Conservation (phyloP, 2,113 vertebrate species). For the Embiotoca jacksoni region DNA sequence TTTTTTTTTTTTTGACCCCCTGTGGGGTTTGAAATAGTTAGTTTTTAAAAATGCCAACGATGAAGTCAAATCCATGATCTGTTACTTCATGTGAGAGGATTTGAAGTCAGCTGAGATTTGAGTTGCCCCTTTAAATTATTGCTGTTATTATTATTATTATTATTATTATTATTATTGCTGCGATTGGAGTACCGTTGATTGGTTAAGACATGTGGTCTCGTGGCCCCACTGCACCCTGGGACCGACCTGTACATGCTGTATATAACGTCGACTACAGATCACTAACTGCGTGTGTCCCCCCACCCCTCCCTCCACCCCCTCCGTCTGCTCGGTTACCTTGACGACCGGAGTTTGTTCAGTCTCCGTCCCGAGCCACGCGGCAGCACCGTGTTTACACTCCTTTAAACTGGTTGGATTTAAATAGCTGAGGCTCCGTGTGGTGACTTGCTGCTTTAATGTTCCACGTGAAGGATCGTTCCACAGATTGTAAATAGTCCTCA, state of each 20-base stretch:
- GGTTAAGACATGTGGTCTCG: background rate
- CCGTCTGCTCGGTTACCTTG: background rate
- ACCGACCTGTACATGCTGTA: slow-evolving; percentile 69
- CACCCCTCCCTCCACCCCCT: background rate
- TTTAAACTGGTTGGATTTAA: background rate
- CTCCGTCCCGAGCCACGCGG: background rate
- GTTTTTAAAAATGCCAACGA: slow-evolving; percentile 9
- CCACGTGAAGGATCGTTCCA: background rate
- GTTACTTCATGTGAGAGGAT: slow-evolving; percentile 36
- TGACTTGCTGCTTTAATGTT: slow-evolving; percentile 17
- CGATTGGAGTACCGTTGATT: slow-evolving; percentile 18
- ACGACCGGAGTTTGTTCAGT: background rate
- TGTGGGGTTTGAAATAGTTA: slow-evolving; percentile 19
- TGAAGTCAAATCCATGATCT: slow-evolving; percentile 30
- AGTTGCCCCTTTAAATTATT: slow-evolving; percentile 48
- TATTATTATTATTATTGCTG: background rate
- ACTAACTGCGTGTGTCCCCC: background rate
- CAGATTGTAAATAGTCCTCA: slow-evolving; percentile 24
- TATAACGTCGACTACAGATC: slow-evolving; percentile 70
- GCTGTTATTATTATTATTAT: slow-evolving; percentile 2
- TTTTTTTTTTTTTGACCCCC: slow-evolving; percentile 29
- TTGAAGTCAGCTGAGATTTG: slow-evolving; percentile 30
- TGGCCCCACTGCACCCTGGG: background rate
- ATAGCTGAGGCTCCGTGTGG: too few relatives aligned
- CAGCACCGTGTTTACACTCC: background rate